These are phyloP conservation scores for Cercopithecus petaurista DNA, from an alignment of 2,797 vertebrate genomes.

Conservation along the genomic window DNA sequence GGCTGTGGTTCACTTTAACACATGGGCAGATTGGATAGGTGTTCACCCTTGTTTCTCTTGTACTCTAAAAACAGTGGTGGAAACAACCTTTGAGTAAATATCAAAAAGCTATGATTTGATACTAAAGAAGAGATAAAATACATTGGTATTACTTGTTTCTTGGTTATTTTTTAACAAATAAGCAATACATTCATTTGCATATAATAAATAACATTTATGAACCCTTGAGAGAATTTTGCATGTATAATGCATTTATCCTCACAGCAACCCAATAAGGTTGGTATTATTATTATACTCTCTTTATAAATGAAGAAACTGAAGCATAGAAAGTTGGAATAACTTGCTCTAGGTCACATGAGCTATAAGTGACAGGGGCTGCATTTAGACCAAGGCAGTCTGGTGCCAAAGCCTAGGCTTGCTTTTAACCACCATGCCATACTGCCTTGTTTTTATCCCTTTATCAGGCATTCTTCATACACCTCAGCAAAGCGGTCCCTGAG, in stretches of 20 bases:
- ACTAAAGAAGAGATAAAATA: neutral
- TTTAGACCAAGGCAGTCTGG: neutral
- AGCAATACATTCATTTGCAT: neutral
- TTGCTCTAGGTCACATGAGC: neutral
- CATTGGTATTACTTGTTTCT: neutral
- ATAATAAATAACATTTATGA: neutral
- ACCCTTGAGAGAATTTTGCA: neutral
- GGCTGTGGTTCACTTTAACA: neutral
- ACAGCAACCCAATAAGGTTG: neutral
- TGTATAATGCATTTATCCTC: neutral
- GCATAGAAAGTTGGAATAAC: neutral
- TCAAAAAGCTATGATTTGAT: neutral
- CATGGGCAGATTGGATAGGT: neutral
- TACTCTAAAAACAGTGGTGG: neutral
- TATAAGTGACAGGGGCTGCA: neutral
- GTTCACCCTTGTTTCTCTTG: neutral
- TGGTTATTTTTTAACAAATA: constrained; percentile 17
- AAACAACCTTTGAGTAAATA: neutral
- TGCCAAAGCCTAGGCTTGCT: neutral
- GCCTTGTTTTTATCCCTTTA: neutral
- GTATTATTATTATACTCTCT: neutral
- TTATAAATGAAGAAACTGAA: neutral
- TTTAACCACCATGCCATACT: neutral
- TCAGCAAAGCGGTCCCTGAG: neutral
- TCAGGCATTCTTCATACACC: neutral